Base-by-base conservation (phyloP, 2,888 invertebrate genomes). In the Aradus depressus region DNA sequence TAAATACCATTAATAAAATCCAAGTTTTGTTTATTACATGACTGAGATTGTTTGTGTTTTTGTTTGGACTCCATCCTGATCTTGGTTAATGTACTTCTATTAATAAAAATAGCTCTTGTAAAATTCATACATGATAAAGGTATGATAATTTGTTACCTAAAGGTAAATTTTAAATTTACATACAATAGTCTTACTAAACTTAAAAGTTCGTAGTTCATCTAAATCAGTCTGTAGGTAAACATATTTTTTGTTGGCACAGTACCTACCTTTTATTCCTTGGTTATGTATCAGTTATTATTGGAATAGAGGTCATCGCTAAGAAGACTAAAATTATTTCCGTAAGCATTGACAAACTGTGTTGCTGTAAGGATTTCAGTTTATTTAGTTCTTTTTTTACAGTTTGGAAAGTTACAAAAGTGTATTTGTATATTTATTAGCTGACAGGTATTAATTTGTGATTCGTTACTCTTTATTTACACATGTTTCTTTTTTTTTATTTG, bases 241-340 rank as follows among this genome's bases (percentile, higher is more conserved):
- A 31, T 31, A n/a, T 8, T n/a, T 8, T 31, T 41, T 28, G 34
- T 41, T 39, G 41, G 49, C 41, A 39, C n/a, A n/a, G n/a, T n/a
- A n/a, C 37, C 47, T 26, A 31, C 38, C 35, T 37, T 23, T 34
- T 21, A 47, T 47, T 37, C 23, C 35, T 26, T 23, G 28, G 37
- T 34, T n/a, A 25, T 28, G 32, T 25, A 31, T 45, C n/a, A 48
- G 49, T 49, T 49, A 49, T 49, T 49, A 49, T 41, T 49, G 49
- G 49, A 49, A 49, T 49, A 49, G 49, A 49, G 49, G 49, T 49
- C 49, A 49, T 26, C 41, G 41, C 31, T 32, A 19, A 49, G 41
- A 41, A 23, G 14, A n/a, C n/a, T n/a, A n/a, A n/a, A n/a, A n/a
- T n/a, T n/a, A n/a, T n/a, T n/a, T n/a, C n/a, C n/a, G n/a, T n/a